Conservation (phyloP, 2,888 invertebrate species). For the Lycia hirtaria region DNA sequence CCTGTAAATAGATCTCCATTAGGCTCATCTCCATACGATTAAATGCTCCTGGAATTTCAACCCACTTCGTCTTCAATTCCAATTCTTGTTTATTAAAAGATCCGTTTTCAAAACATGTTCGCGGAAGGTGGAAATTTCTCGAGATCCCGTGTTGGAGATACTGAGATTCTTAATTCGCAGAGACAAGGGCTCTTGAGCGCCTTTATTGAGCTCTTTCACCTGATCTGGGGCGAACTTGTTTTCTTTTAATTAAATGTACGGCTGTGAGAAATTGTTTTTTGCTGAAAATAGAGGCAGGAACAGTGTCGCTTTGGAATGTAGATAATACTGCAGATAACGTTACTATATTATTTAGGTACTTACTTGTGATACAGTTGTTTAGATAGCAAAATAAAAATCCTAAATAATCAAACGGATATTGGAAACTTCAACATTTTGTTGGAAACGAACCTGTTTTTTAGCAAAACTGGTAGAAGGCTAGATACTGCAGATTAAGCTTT, state of each 20-base stretch:
- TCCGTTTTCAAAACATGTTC: constrained; percentile 22
- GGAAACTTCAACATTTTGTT: no score
- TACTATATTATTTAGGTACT: no score
- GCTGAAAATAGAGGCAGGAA: background rate
- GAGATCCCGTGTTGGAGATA: constrained; percentile 16
- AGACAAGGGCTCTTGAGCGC: constrained; percentile 20
- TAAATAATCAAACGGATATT: no score
- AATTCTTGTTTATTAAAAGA: constrained; percentile 27
- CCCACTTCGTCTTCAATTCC: background rate
- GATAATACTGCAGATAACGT: background rate
- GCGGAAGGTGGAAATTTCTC: constrained; percentile 18
- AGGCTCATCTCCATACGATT: background rate
- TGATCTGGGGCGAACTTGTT: constrained; percentile 11
- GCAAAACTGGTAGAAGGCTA: no score
- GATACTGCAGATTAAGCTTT: no score
- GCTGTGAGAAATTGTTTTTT: constrained; percentile 3
- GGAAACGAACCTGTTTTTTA: no score
- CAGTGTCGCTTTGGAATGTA: background rate
- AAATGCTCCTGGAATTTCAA: background rate
- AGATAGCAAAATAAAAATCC: no score
- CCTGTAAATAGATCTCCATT: background rate
- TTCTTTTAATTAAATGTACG: constrained; percentile 22
- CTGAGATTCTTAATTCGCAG: constrained; percentile 16
- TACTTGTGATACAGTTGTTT: no score
- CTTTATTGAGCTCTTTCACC: constrained; percentile 19